phyloP scores from a whole-genome alignment of 2,797 vertebrate species.

The Alca torda region DNA sequence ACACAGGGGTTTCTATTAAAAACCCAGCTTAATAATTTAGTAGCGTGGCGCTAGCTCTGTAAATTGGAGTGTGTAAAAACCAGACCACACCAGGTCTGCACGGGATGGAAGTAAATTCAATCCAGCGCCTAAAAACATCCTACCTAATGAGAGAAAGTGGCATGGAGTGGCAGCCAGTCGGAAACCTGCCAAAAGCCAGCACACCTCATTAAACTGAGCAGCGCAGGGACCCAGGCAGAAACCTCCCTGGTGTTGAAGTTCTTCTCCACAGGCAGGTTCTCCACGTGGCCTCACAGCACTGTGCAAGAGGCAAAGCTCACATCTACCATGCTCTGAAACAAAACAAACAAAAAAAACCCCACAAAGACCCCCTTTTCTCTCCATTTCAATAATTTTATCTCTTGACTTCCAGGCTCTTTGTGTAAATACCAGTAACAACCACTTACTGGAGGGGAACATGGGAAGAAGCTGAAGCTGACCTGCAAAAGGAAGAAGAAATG shows the following conservation, averaged over 20 bases:
- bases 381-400: not conserved
- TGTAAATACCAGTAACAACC: not conserved
- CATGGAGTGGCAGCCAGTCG: not conserved
- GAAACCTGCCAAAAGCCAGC: not conserved
- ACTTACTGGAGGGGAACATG: not conserved
- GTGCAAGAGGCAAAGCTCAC: not conserved
- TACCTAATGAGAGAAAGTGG: constrained; percentile 1
- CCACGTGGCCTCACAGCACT: not conserved
- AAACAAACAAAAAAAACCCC: not conserved
- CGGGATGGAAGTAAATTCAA: not conserved
- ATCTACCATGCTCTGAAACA: not conserved
- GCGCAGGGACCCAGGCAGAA: not conserved
- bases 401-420: not conserved
- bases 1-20: constrained; percentile 49
- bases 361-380: not conserved
- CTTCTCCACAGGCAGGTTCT: not conserved
- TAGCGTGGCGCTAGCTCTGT: not conserved
- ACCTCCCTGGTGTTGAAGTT: not conserved
- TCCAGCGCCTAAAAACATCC: not conserved
- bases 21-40: not conserved
- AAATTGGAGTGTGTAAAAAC: constrained; percentile 18
- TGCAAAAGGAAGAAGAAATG: not conserved
- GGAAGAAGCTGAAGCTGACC: not conserved
- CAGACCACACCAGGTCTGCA: not conserved
- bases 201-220: not conserved